Conservation (phyloP, 2,113 vertebrate genomes). For the Tragelaphus scriptus region DNA sequence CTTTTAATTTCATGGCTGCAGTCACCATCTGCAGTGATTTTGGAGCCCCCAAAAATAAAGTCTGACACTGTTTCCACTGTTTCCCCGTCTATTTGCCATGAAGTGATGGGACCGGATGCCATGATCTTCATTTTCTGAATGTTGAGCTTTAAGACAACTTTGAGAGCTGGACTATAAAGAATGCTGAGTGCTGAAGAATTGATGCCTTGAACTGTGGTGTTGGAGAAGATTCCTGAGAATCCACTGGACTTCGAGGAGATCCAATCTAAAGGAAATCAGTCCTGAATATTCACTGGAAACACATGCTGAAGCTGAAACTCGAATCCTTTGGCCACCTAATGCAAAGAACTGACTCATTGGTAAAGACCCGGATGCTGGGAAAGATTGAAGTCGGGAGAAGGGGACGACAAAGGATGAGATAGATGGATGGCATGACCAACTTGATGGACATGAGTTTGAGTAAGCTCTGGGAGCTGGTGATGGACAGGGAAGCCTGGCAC, state of each 20-base stretch:
- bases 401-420: background rate
- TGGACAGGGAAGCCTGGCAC: background rate
- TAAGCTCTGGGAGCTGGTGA: background rate
- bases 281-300: background rate
- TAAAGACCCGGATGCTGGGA: background rate
- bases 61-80: too few species aligned
- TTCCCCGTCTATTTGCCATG: too few species aligned
- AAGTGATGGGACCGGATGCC: too few species aligned
- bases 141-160: too few species aligned
- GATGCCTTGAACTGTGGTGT: background rate
- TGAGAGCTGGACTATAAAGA: background rate
- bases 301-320: background rate
- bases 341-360: background rate
- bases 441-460: background rate
- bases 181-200: background rate
- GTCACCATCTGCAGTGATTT: too few species aligned
- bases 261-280: background rate
- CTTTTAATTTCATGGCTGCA: too few species aligned
- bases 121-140: too few species aligned
- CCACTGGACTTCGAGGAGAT: background rate
- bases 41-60: too few species aligned
- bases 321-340: background rate
- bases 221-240: background rate
- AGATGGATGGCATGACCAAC: background rate
- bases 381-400: background rate